Evolutionary conservation across 2,797 vertebrate species (phyloP).

Genomic region (Anomalospiza imberbis): DNA sequence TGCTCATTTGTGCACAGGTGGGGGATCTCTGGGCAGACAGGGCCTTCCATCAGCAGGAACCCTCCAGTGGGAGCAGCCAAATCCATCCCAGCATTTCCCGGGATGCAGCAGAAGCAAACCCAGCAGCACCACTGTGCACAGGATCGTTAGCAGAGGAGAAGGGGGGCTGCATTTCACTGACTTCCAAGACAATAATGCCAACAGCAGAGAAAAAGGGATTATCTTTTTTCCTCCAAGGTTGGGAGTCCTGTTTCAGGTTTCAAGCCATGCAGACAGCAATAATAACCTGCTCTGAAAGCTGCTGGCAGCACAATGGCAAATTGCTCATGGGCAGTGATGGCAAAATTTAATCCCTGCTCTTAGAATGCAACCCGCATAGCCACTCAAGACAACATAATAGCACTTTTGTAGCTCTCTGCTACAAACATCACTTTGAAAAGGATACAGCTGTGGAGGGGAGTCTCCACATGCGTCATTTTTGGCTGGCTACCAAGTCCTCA

Average conservation of each 20-base stretch:
- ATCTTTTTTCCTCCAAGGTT: conserved; percentile 19
- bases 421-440: conserved; percentile 62
- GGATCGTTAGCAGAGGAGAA: background rate
- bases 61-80: background rate
- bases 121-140: background rate
- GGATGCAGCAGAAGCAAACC: conserved; percentile 19
- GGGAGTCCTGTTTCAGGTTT: conserved; percentile 52
- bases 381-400: conserved; percentile 68
- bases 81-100: background rate
- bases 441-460: conserved; percentile 61
- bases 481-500: conserved; percentile 35
- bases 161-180: background rate
- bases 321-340: conserved; percentile 62
- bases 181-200: background rate
- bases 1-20: background rate
- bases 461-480: conserved; percentile 51
- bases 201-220: conserved; percentile 42
- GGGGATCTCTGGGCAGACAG: background rate
- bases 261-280: conserved; percentile 30
- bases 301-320: conserved; percentile 42
- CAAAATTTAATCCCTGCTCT: conserved; percentile 63
- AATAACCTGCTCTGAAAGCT: conserved; percentile 53
- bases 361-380: conserved; percentile 54
- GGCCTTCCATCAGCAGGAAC: background rate
- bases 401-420: conserved; percentile 63